Percentiles rank a stretch among this genome's conserved stretches.
phyloP scores from a whole-genome alignment of 92 coral and sea anemone genomes.

The Isaurus tuberculatus region DNA sequence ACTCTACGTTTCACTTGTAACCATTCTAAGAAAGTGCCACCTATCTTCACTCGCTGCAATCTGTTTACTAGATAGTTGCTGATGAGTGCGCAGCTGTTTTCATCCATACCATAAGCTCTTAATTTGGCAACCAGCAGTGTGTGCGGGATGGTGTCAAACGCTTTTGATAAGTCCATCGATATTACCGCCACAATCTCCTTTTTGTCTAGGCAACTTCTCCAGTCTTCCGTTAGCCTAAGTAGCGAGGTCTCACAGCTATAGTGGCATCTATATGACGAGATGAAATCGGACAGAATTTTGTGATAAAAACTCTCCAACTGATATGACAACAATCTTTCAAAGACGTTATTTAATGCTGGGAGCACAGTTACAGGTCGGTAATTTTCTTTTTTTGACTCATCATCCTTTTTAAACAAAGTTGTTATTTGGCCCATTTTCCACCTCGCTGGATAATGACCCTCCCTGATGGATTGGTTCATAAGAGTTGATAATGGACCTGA shows the following conservation, averaged over 20 bases:
- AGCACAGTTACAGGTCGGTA: too few species aligned
- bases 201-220: conserved; percentile 42
- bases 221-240: conserved; percentile 43
- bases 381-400: too few species aligned
- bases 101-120: conserved; percentile 21
- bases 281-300: not conserved
- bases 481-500: conserved; percentile 7
- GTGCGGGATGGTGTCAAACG: not conserved
- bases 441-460: not conserved
- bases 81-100: not conserved
- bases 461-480: not conserved
- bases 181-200: conserved; percentile 30
- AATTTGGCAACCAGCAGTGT: conserved; percentile 42
- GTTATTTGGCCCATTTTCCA: conserved; percentile 43
- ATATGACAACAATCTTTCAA: conserved; percentile 7
- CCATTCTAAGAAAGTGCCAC: conserved; percentile 3
- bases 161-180: conserved; percentile 37
- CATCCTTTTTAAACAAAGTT: too few species aligned
- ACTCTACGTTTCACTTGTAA: not conserved
- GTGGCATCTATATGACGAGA: conserved; percentile 2
- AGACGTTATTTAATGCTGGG: conserved; percentile 28
- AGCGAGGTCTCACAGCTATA: conserved; percentile 23
- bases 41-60: conserved; percentile 6
- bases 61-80: conserved; percentile 12
- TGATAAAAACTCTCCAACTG: not conserved